A percentile compares a stretch with the other conserved stretches of the same genome.
phyloP scores from a whole-genome alignment of 1,140 invertebrate genomes.

The Chymomyza costata region DNA sequence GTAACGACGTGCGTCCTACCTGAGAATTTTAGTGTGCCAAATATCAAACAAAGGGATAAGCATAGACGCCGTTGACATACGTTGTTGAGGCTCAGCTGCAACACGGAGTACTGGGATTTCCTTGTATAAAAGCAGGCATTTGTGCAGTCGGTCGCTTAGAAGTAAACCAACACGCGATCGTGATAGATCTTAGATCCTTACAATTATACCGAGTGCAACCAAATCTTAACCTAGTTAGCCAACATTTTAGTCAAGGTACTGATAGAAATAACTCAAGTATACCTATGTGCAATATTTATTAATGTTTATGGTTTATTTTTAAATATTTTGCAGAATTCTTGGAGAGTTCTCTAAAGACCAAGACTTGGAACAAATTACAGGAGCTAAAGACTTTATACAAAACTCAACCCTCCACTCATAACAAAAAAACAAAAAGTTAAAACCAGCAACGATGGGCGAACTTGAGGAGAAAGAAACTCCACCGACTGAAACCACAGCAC shows the following conservation, averaged over 20 bases:
- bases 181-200: slow-evolving; percentile 69
- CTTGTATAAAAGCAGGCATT: slow-evolving; percentile 35
- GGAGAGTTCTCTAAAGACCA: slow-evolving; percentile 46
- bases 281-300: background rate
- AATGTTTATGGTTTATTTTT: background rate
- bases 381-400: slow-evolving; percentile 6
- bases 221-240: slow-evolving; percentile 59
- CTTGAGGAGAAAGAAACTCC: slow-evolving; percentile 73
- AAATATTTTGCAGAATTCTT: slow-evolving; percentile 39
- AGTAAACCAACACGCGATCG: slow-evolving; percentile 48
- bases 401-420: no score
- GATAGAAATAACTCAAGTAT: no score
- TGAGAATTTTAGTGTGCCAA: slow-evolving; percentile 1
- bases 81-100: slow-evolving; percentile 37
- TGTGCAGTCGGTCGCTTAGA: slow-evolving; percentile 41
- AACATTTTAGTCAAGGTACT: background rate
- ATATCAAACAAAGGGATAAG: slow-evolving; percentile 21
- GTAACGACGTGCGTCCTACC: slow-evolving; percentile 20
- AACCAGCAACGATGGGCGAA: slow-evolving; percentile 55
- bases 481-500: slow-evolving; percentile 54
- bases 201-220: slow-evolving; percentile 21
- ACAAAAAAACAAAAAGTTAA: no score
- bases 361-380: no score
- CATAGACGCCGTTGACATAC: slow-evolving; percentile 34
- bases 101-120: slow-evolving; percentile 5